phyloP scores from a whole-genome alignment of 2,888 invertebrate species.

The Eupithecia abbreviata region DNA sequence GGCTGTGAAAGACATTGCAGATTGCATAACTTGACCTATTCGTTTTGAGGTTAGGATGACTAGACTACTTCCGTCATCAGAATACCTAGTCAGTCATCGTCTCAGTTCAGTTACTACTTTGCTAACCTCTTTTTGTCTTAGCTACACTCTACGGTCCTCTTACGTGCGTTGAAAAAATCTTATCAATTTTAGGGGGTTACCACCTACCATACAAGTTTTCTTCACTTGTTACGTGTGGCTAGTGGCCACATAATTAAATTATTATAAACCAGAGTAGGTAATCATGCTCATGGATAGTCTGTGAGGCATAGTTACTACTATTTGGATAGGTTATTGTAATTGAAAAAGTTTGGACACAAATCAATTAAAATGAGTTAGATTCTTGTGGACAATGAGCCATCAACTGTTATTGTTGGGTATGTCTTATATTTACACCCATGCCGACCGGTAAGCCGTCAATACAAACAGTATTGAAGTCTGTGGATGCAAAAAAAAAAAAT shows the following conservation, averaged over 20 bases:
- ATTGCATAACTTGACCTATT: constrained; percentile 19
- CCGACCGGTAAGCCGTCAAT: no score
- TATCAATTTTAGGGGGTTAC: no score
- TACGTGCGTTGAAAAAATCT: not conserved
- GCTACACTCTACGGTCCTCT: not conserved
- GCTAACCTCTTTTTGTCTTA: not conserved
- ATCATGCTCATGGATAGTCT: no score
- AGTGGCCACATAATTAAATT: no score
- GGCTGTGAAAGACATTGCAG: constrained; percentile 28
- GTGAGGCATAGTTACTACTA: no score
- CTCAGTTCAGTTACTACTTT: not conserved
- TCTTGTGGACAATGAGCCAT: constrained; percentile 19
- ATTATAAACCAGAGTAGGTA: no score
- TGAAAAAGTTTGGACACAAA: not conserved
- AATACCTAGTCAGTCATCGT: not conserved
- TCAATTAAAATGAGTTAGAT: not conserved
- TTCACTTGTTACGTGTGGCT: no score
- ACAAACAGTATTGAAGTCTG: no score
- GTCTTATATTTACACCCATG: constrained; percentile 1
- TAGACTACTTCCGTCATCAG: not conserved
- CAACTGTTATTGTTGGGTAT: constrained; percentile 19
- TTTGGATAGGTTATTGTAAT: no score
- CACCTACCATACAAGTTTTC: no score
- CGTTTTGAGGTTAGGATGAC: not conserved
- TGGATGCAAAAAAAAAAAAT: no score